A percentile compares a stretch with the other conserved stretches of the same genome.
Evolutionary conservation across 2,113 vertebrate genomes (phyloP).

Genomic region (Atherinomorus stipes): DNA sequence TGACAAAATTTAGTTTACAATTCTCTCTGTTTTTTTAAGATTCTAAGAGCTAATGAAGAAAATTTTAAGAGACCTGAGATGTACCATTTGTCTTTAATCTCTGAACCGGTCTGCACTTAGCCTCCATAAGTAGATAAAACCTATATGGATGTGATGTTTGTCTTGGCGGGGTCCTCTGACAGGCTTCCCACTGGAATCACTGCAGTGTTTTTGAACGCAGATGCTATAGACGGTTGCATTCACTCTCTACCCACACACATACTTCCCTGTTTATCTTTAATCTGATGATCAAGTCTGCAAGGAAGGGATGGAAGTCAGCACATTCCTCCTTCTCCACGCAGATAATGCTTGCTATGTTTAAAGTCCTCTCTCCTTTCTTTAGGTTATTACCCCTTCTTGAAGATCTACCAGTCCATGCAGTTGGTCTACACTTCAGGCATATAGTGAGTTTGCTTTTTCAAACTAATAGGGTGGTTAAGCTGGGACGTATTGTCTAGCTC

Average conservation of each 20-base stretch:
- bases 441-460: constrained; percentile 86
- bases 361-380: constrained; percentile 16
- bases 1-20: too few relatives aligned
- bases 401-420: constrained; percentile 97
- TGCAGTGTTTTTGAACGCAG: constrained; percentile 24
- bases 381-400: constrained; percentile 93
- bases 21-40: too few relatives aligned
- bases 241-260: constrained; percentile 37
- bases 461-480: constrained; percentile 6
- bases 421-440: constrained; percentile 94
- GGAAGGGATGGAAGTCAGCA: constrained; percentile 54
- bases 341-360: constrained; percentile 34
- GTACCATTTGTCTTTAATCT: neutral
- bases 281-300: constrained; percentile 55
- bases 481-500: neutral
- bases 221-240: constrained; percentile 19
- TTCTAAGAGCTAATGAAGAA: neutral
- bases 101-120: neutral
- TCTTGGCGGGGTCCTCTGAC: constrained; percentile 18
- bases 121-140: constrained; percentile 8
- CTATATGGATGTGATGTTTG: constrained; percentile 22
- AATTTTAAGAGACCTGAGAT: constrained; percentile 15
- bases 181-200: constrained; percentile 33
- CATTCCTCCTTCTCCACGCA: constrained; percentile 63
- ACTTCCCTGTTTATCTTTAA: constrained; percentile 73